Evolutionary conservation across 2,113 vertebrate genomes (phyloP).

Genomic region (Candoia aspera): DNA sequence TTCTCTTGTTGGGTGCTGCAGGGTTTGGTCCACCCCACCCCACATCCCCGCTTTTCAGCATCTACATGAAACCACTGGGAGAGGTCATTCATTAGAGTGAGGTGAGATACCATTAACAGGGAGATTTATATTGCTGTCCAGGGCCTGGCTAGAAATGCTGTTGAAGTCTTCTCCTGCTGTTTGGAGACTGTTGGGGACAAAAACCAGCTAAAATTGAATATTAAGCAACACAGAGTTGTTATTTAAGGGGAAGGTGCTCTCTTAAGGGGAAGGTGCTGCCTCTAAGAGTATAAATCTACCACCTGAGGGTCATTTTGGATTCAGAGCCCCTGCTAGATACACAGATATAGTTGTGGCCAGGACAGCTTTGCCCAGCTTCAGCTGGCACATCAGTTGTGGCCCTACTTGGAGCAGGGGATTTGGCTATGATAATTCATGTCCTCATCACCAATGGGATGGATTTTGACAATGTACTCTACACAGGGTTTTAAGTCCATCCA

Average conservation of each 20-base stretch:
- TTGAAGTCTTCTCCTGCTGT: not conserved
- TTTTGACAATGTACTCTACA: not conserved
- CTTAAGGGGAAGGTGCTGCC: too few species aligned
- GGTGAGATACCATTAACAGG: too few species aligned
- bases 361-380: not conserved
- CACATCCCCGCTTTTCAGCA: not conserved
- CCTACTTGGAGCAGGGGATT: not conserved
- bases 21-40: not conserved
- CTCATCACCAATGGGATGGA: not conserved
- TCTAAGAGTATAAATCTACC: too few species aligned
- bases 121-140: not conserved
- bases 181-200: not conserved
- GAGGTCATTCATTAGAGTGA: not conserved
- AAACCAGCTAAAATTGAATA: not conserved
- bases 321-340: too few species aligned
- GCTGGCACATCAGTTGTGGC: not conserved
- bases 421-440: not conserved
- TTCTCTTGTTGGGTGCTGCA: not conserved
- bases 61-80: not conserved
- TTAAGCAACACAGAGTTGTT: not conserved
- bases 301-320: too few species aligned
- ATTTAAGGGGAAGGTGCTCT: too few species aligned
- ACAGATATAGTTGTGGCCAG: not conserved
- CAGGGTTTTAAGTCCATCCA: not conserved
- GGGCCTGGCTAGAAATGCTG: not conserved